These are phyloP conservation scores for Cheilosia pagana DNA, from an alignment of 2,888 invertebrate genomes.

Conservation along the genomic window DNA sequence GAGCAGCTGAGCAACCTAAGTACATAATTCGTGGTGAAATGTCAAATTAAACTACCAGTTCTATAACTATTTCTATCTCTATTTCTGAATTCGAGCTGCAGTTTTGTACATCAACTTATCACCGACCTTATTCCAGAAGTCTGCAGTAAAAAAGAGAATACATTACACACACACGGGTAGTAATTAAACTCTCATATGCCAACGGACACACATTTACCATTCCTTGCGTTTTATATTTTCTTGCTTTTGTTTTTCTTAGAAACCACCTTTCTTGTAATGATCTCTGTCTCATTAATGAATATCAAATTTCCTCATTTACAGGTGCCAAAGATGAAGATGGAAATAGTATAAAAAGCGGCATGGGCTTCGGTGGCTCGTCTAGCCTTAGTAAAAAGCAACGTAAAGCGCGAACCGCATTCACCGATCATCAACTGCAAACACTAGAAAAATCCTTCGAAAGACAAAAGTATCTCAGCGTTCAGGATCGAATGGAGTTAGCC, in stretches of 20 bases:
- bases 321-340: conserved; percentile 94
- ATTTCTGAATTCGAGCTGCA: too few species aligned
- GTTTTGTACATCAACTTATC: too few species aligned
- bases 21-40: too few species aligned
- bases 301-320: conserved; percentile 81
- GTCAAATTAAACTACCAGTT: too few species aligned
- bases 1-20: too few species aligned
- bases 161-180: too few species aligned
- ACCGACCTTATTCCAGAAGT: too few species aligned
- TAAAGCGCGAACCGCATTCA: conserved; percentile 99
- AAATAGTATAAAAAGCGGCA: conserved; percentile 83
- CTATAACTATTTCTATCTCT: too few species aligned
- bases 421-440: conserved; percentile 98
- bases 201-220: neutral
- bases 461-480: conserved; percentile 98
- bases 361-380: conserved; percentile 81
- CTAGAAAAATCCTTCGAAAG: conserved; percentile 98
- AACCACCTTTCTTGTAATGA: neutral
- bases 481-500: conserved; percentile 99
- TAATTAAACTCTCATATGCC: neutral
- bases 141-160: too few species aligned
- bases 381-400: conserved; percentile 95
- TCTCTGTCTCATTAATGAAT: conserved; percentile 6
- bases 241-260: neutral
- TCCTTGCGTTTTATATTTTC: neutral